Base-by-base conservation (phyloP, 2,113 vertebrate species). In the Penelope pileata region DNA sequence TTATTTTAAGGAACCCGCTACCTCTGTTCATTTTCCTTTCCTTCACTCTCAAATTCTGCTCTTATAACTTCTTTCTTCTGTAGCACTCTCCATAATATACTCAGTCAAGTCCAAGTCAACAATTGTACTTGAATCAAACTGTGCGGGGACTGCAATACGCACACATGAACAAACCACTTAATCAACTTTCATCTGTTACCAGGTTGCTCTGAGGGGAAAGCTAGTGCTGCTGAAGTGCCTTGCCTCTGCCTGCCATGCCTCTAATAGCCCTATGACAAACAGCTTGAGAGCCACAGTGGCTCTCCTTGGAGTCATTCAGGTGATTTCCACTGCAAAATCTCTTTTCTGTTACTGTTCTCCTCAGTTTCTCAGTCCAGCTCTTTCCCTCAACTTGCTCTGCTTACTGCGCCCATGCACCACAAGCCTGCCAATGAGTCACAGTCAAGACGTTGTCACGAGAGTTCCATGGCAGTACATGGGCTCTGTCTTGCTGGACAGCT, bases 1-100 rank as follows among this genome's bases (percentile, higher is more conserved):
- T 70, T 96, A 91, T 92, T 94, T 95, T 87, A 91, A 95, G 84
- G 45, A 89, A 51, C 29, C 88, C 69, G 32, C 91, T 96, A 90
- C 59, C 87, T 87, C 89, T 91, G 45, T 63, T 92, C 3, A 22
- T 75, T 93, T 88, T 47, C n/a, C 34, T 90, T 29, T 27, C 54
- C 34, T 34, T 81, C 30, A 36, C 60, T 75, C 45, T 83, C 32
- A 78, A 60, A n/a, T 72, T 84, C 68, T 83, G 23, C 12, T 84
- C 38, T 83, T 72, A 62, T 83, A 54, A 51, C n/a, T 76, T 93
- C 30, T 56, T 88, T 59, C 30, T 53, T 91, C 67, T 50, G 7
- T 80, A 51, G 38, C 21, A 18, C 34, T 53, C 50, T 74, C 32
- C 21, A 38, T 26, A 38, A 42, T 1, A 4, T 26, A 30, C 54